Conservation (phyloP, 2,888 invertebrate species). For the Leucoma salicis region DNA sequence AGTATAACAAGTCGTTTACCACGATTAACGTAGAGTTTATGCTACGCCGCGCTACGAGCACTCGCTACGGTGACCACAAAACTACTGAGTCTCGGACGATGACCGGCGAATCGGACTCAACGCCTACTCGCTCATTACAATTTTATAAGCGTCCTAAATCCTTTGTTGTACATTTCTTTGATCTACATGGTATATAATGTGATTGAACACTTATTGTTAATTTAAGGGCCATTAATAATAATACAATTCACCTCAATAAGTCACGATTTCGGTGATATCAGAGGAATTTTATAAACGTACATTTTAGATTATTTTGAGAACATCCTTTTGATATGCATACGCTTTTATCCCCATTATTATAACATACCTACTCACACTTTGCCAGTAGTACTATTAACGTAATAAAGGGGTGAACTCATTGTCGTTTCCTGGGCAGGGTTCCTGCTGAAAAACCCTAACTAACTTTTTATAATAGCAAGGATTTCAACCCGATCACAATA, state of each 20-base stretch:
- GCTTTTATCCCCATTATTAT: no score
- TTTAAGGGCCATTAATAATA: constrained; percentile 14
- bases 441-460: no score
- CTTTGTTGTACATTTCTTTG: constrained; percentile 26
- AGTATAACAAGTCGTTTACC: constrained; percentile 12
- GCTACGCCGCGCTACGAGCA: constrained; percentile 44
- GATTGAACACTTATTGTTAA: constrained; percentile 12
- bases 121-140: constrained; percentile 33
- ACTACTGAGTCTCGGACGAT: constrained; percentile 46
- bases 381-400: no score
- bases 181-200: constrained; percentile 18
- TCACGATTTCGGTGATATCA: no score
- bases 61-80: constrained; percentile 35
- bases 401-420: no score
- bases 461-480: no score
- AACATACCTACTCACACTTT: no score
- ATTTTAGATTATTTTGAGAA: no score
- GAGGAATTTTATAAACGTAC: no score
- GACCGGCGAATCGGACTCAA: constrained; percentile 42
- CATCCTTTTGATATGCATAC: no score
- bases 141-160: constrained; percentile 45
- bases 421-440: no score
- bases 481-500: no score
- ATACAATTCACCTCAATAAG: constrained; percentile 5
- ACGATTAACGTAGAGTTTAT: constrained; percentile 32